Base-by-base conservation (phyloP, 2,888 invertebrate species). In the Lepeophtheirus nordmannii region DNA sequence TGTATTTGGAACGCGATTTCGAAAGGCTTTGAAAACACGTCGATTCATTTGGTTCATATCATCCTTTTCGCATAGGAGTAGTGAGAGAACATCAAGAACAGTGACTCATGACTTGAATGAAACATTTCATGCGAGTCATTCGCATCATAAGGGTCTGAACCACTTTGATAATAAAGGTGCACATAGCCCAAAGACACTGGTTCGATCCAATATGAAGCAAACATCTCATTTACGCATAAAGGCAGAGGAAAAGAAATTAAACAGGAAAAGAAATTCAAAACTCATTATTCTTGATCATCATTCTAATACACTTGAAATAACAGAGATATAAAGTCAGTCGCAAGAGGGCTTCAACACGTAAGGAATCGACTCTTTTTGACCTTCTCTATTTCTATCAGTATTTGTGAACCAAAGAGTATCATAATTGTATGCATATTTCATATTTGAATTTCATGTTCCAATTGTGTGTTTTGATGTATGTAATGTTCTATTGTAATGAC, bases 1-100 rank as follows among this genome's bases (percentile, higher is more conserved):
- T 8, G 53, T 46, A 46, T 46, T 46, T 17, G 53, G 53, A n/a
- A 46, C 53, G 8, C 2, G 53, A 17, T 46, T 46, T 46, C 14
- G 53, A 17, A 46, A 46, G 53, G 53, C 53, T 8, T 8, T 46
- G 5, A 46, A 46, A 46, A 46, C 53, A 17, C 53, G 53, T 46
- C 53, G 53, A 46, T 46, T 46, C 8, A 46, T 46, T 3, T 46
- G 53, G n/a, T 46, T 46, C 8, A n/a, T 46, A 1, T 14, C 53
- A 14, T 46, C 53, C 53, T 46, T 46, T 46, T 46, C 53, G n/a
- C 53, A 46, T 46, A 46, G 53, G 53, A 46, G 53, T 8, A 46
- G 53, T 8, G 53, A 46, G 53, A 46, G 53, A 46, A 46, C 53
- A 1, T n/a, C n/a, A 14, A 46, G 17, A 17, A 46, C 53, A 17